These are phyloP conservation scores for Strix aluco DNA, from an alignment of 2,113 vertebrate species.

Conservation along the genomic window DNA sequence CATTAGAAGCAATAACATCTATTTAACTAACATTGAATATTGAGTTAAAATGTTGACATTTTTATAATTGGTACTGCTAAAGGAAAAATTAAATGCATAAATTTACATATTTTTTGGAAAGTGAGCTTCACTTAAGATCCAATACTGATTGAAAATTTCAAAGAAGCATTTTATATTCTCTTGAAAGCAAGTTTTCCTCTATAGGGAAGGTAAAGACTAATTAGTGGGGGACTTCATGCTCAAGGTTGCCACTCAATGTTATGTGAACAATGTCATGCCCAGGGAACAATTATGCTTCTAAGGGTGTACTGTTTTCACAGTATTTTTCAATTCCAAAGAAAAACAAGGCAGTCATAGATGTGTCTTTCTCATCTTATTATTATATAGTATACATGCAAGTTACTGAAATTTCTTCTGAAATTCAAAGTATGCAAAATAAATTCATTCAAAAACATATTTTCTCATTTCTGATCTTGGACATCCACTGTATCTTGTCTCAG, in stretches of 20 bases:
- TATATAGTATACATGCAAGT: background rate
- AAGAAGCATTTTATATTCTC: background rate
- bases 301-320: background rate
- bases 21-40: background rate
- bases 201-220: background rate
- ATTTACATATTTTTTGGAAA: background rate
- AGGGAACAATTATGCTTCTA: background rate
- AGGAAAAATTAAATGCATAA: background rate
- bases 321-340: background rate
- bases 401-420: background rate
- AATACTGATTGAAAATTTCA: background rate
- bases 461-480: background rate
- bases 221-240: background rate
- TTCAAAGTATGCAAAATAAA: background rate
- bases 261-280: background rate
- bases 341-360: background rate
- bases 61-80: background rate
- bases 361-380: background rate
- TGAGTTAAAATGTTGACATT: background rate
- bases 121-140: background rate
- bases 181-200: background rate
- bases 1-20: background rate
- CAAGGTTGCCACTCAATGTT: background rate
- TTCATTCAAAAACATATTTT: background rate
- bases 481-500: background rate